Conservation (phyloP, 2,888 invertebrate genomes). For the Myopa testacea region DNA sequence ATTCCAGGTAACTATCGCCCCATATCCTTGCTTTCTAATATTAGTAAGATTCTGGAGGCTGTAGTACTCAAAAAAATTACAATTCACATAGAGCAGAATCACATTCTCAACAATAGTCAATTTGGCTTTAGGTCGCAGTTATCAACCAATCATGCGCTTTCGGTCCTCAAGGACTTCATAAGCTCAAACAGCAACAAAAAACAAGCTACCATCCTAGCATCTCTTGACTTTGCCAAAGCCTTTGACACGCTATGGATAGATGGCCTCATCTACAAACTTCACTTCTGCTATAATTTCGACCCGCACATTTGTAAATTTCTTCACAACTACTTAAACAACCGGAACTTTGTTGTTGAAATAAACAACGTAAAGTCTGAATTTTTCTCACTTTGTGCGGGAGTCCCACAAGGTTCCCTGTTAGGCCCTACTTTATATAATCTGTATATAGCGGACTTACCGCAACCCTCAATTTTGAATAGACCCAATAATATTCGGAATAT, state of each 20-base stretch:
- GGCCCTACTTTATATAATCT: conserved; percentile 14
- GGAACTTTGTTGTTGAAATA: too few relatives aligned
- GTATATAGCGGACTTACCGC: conserved; percentile 15
- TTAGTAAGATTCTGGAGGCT: not conserved
- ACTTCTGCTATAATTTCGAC: not conserved
- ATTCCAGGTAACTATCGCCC: not conserved
- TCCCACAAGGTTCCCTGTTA: conserved; percentile 22
- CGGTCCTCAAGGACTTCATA: not conserved
- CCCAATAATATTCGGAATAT: not conserved
- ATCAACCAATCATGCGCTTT: not conserved
- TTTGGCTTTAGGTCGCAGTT: not conserved
- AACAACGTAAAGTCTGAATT: too few relatives aligned
- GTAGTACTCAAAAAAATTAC: not conserved
- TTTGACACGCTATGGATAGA: not conserved
- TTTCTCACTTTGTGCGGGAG: not conserved
- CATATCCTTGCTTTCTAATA: not conserved
- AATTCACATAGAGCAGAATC: not conserved
- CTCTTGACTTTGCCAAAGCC: not conserved
- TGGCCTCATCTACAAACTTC: conserved; percentile 8
- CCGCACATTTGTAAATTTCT: not conserved
- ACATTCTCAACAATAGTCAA: not conserved
- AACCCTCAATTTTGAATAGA: not conserved
- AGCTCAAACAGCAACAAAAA: not conserved
- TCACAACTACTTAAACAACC: not conserved
- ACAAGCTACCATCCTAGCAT: not conserved